phyloP scores from a whole-genome alignment of 2,797 vertebrate genomes.

The Urosaurus nigricauda region DNA sequence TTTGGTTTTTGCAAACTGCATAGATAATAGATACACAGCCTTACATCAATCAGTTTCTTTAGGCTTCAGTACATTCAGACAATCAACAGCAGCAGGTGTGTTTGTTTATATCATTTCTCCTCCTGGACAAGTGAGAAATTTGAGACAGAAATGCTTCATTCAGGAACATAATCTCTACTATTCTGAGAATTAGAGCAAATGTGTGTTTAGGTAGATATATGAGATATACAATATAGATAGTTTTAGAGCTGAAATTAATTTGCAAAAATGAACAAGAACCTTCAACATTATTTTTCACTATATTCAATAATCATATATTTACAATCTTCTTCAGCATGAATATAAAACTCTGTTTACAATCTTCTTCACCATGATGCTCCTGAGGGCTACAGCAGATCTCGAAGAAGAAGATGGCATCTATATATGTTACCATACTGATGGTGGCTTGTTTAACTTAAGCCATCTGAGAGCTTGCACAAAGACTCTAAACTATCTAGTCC shows the following conservation, averaged over 20 bases:
- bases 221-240: neutral
- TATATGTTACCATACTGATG: too few relatives aligned
- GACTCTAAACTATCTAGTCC: too few relatives aligned
- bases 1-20: neutral
- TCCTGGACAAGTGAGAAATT: neutral
- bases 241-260: neutral
- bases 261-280: neutral
- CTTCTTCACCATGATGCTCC: too few relatives aligned
- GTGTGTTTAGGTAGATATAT: neutral
- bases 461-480: too few relatives aligned
- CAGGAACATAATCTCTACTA: neutral
- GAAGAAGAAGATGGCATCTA: too few relatives aligned
- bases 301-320: too few relatives aligned
- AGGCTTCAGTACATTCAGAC: neutral
- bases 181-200: neutral
- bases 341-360: too few relatives aligned
- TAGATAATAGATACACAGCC: neutral
- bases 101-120: neutral
- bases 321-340: too few relatives aligned
- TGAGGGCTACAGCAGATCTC: too few relatives aligned
- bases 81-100: neutral
- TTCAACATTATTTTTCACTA: neutral
- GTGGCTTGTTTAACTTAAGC: too few relatives aligned
- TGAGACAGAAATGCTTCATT: neutral
- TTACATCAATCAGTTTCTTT: neutral